Evolutionary conservation across 2,888 invertebrate species (phyloP).

Genomic region (Mylabris sibirica): DNA sequence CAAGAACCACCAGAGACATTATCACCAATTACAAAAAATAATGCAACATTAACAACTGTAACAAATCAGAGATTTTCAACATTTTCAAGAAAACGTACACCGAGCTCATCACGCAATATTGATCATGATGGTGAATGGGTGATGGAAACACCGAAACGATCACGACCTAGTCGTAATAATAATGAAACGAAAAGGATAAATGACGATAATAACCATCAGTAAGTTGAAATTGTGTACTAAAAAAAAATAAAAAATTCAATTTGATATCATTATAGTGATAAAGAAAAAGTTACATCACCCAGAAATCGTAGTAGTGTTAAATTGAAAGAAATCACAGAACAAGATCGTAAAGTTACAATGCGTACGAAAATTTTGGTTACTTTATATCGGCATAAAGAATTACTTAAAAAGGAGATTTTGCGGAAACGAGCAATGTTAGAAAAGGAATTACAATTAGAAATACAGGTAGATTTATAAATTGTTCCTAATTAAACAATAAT

Average conservation of each 20-base stretch:
- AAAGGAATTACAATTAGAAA: constrained; percentile 87
- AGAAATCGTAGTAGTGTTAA: constrained; percentile 49
- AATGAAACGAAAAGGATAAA: constrained; percentile 53
- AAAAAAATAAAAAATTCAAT: constrained; percentile 43
- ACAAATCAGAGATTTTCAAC: constrained; percentile 42
- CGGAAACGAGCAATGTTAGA: constrained; percentile 89
- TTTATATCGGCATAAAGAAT: constrained; percentile 87
- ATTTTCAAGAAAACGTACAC: constrained; percentile 12
- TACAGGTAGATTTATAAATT: constrained; percentile 69
- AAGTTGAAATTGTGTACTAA: constrained; percentile 43
- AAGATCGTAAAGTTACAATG: constrained; percentile 65
- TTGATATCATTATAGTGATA: constrained; percentile 26
- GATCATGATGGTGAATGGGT: constrained; percentile 62
- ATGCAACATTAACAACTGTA: constrained; percentile 48
- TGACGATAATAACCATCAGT: constrained; percentile 33
- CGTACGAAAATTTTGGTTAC: constrained; percentile 74
- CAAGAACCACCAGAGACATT: constrained; percentile 61
- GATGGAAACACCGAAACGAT: constrained; percentile 61
- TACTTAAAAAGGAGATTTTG: constrained; percentile 91
- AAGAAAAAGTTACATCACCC: constrained; percentile 54
- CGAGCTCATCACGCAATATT: constrained; percentile 13
- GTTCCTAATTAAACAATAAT: not conserved
- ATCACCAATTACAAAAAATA: constrained; percentile 47
- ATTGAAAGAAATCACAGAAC: constrained; percentile 60
- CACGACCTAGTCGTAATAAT: constrained; percentile 48